Base-by-base conservation (phyloP, 1,140 invertebrate genomes). In the Hycleus cichorii region DNA sequence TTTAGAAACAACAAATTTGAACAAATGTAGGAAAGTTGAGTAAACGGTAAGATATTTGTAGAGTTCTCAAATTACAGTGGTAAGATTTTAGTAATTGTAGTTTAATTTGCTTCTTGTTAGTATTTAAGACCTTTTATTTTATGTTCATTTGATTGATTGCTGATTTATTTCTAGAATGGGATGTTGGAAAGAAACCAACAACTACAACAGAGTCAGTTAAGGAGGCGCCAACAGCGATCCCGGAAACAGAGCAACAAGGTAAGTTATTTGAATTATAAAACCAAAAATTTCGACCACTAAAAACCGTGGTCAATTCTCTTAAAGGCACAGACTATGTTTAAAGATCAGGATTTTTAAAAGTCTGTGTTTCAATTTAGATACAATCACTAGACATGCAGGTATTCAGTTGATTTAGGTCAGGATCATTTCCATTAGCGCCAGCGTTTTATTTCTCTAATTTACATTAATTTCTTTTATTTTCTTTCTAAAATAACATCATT, bases 231-330 rank as follows among this genome's bases (percentile, higher is more conserved):
- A 7, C 32, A 32, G 7, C 4, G 7, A 52, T 42, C 49, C 45
- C 60, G 55, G 62, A 59, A 64, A 68, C 68, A 64, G 66, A 65
- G 63, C 62, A 66, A 54, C 64, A 70, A 72, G 71, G 71, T 72
- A 70, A 59, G 65, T 12, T 18, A 11, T 43, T 47, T 6, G 18
- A 40, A 42, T 39, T 32, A 11, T 25, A 43, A 11, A 24, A 26
- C 44, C 39, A 48, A 43, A 57, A 57, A 48, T 48, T 38, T 48
- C 48, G 54, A 32, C 7, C 32, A 32, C 7, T 32, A 7, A 7
- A 5, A 7, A 32, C 7, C 4, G 7, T 32, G 32, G 32, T 32
- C 32, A 7, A 32, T 32, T 32, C 4, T 2, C 40, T 48, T 42
- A 12, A 7, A 38, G 43, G 32, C n/a, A 43, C 44, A 50, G 38